Percentiles rank a stretch among this genome's conserved stretches.
phyloP scores from a whole-genome alignment of 1,140 invertebrate species.

The Zaprionus inermis region DNA sequence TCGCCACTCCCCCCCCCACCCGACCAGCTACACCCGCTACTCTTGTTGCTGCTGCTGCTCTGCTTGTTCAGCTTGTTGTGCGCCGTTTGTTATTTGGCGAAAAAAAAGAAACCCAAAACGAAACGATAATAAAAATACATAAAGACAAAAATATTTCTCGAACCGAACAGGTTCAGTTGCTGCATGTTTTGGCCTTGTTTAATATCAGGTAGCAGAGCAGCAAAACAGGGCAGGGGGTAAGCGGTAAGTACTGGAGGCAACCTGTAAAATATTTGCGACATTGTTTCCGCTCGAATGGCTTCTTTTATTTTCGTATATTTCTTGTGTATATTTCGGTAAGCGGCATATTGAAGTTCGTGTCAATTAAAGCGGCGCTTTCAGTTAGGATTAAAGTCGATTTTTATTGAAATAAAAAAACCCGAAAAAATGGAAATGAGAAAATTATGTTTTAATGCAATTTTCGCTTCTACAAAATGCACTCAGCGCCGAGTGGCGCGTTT shows the following conservation, averaged over 20 bases:
- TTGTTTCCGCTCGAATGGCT: conserved; percentile 67
- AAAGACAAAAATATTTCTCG: conserved; percentile 46
- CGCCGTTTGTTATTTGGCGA: conserved; percentile 57
- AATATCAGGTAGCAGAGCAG: background rate
- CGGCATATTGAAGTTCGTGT: conserved; percentile 32
- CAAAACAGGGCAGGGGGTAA: background rate
- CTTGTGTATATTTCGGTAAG: conserved; percentile 28
- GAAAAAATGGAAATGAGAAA: background rate
- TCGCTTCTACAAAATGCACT: conserved; percentile 23
- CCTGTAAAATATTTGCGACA: conserved; percentile 68
- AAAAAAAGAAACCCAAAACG: background rate
- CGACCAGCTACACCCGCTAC: no score
- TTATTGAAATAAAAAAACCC: background rate
- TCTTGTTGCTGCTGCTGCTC: conserved; percentile 12
- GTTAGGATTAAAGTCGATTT: background rate
- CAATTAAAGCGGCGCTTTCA: conserved; percentile 5
- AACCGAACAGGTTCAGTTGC: conserved; percentile 1
- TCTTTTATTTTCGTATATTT: conserved; percentile 53
- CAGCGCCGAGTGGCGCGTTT: conserved; percentile 14
- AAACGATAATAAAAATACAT: conserved; percentile 22
- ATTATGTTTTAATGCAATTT: conserved; percentile 29
- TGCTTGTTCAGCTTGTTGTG: conserved; percentile 18
- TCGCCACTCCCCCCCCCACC: background rate
- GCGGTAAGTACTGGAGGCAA: conserved; percentile 28
- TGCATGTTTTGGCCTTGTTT: background rate